Evolutionary conservation across 2,113 vertebrate species (phyloP).

Genomic region (Paracyprichromis sp.): DNA sequence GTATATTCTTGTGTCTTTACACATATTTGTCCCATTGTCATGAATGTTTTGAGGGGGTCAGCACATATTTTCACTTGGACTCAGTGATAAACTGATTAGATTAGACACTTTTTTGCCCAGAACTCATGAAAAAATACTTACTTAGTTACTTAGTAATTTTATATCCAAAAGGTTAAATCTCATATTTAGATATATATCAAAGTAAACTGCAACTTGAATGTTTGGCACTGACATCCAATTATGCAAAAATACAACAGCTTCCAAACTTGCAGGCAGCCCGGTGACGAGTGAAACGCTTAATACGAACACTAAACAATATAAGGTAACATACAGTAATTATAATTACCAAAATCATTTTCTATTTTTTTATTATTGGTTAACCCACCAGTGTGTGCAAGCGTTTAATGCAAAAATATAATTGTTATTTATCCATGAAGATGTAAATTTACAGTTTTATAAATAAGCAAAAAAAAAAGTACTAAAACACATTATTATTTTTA

Average conservation of each 20-base stretch:
- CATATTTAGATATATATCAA: background rate
- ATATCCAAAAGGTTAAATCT: background rate
- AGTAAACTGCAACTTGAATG: background rate
- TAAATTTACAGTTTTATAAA: background rate
- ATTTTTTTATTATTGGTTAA: background rate
- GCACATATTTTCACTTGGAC: background rate
- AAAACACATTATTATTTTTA: background rate
- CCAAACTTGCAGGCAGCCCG: background rate
- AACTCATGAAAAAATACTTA: background rate
- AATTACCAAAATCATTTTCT: background rate
- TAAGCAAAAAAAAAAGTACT: background rate
- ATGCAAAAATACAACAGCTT: background rate
- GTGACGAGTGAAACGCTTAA: background rate
- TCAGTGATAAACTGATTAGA: background rate
- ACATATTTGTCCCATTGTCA: background rate
- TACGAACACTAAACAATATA: background rate
- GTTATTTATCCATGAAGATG: background rate
- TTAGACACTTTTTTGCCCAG: background rate
- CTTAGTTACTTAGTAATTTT: background rate
- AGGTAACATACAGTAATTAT: background rate
- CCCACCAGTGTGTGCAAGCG: accelerated
- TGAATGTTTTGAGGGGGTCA: background rate
- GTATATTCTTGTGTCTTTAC: background rate
- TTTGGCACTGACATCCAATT: background rate
- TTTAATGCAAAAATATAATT: background rate